Conservation (phyloP, 2,888 invertebrate genomes). For the Lumbricus terrestris region DNA sequence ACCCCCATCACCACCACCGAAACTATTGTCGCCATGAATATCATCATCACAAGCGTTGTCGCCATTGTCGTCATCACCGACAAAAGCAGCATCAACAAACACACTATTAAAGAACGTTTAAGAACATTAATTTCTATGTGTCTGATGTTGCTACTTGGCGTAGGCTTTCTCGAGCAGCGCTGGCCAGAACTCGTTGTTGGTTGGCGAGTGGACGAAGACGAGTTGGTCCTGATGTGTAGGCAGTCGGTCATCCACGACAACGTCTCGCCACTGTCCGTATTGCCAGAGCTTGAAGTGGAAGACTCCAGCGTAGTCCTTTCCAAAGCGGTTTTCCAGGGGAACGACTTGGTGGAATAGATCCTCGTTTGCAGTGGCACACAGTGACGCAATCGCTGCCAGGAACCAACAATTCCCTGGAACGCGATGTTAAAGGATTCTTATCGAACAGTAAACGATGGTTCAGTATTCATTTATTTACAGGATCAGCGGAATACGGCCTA, state of each 20-base stretch:
- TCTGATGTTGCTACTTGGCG: slow-evolving; percentile 68
- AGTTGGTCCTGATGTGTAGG: slow-evolving; percentile 63
- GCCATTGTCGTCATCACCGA: too few relatives aligned
- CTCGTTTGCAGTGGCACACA: slow-evolving; percentile 72
- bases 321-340: slow-evolving; percentile 70
- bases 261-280: slow-evolving; percentile 37
- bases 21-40: too few relatives aligned
- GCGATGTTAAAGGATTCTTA: background rate
- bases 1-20: too few relatives aligned
- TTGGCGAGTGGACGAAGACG: slow-evolving; percentile 64
- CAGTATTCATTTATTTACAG: too few relatives aligned
- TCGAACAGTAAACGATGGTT: too few relatives aligned
- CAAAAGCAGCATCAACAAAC: background rate
- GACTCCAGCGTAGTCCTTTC: slow-evolving; percentile 30
- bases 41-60: too few relatives aligned
- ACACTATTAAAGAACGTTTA: too few relatives aligned
- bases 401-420: slow-evolving; percentile 80
- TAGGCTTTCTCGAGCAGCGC: slow-evolving; percentile 69
- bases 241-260: slow-evolving; percentile 57
- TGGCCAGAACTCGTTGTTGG: slow-evolving; percentile 67
- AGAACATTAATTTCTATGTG: too few relatives aligned
- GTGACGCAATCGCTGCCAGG: slow-evolving; percentile 77
- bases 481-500: too few relatives aligned
- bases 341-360: slow-evolving; percentile 89
- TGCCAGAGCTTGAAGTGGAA: slow-evolving; percentile 39